phyloP scores from a whole-genome alignment of 2,113 vertebrate genomes.

The Tupaia tana region DNA sequence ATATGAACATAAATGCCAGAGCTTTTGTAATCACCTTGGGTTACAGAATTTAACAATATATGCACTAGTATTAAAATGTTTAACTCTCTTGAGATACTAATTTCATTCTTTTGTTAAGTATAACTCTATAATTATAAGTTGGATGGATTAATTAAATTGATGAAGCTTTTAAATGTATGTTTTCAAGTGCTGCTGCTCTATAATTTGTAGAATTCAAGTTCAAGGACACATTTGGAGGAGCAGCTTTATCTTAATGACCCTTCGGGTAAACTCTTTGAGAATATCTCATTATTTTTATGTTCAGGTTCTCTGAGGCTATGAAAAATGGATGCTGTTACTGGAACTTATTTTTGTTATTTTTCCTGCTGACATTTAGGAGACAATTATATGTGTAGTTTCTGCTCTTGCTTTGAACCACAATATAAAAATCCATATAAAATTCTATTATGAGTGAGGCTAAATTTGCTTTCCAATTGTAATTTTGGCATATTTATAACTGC shows the following conservation, averaged over 20 bases:
- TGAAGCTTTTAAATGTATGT: background rate
- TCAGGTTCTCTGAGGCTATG: background rate
- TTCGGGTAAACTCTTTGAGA: background rate
- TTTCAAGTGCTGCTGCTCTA: background rate
- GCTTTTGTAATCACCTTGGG: background rate
- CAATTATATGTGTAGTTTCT: slow-evolving; percentile 6
- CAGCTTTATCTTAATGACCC: background rate
- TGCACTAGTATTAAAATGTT: background rate
- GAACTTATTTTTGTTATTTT: slow-evolving; percentile 55
- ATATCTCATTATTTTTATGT: slow-evolving; percentile 4
- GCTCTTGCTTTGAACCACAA: slow-evolving; percentile 8
- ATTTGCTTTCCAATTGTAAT: background rate
- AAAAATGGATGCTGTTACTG: slow-evolving; percentile 20
- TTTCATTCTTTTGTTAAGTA: background rate
- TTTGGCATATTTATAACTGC: background rate
- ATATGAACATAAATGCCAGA: background rate
- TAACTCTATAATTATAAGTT: background rate
- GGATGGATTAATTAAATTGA: background rate
- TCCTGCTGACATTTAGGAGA: slow-evolving; percentile 53
- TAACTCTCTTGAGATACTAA: background rate
- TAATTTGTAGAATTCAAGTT: slow-evolving; percentile 29
- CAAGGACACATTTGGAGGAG: background rate
- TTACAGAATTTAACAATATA: background rate
- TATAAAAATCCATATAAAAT: slow-evolving; percentile 25
- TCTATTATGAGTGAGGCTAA: background rate